phyloP scores from a whole-genome alignment of 2,113 vertebrate genomes.

The Brachyistius frenatus region DNA sequence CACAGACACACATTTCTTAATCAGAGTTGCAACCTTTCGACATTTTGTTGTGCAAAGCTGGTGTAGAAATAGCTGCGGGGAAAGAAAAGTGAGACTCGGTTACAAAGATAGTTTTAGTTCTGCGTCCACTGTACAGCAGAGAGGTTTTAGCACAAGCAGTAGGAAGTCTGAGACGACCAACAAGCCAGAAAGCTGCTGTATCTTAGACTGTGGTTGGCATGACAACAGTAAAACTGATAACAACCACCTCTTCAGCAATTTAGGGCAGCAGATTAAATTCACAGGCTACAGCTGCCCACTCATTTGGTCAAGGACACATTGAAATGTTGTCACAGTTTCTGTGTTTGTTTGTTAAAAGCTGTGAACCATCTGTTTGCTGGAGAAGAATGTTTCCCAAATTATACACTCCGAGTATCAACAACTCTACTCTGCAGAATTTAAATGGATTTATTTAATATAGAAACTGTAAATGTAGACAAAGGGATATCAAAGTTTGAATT shows the following conservation, averaged over 20 bases:
- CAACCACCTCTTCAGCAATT: slow-evolving; percentile 31
- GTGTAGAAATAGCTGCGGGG: background rate
- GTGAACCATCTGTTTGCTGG: background rate
- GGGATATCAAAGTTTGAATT: background rate
- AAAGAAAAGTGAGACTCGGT: background rate
- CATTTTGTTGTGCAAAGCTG: rapidly evolving
- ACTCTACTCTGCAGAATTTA: background rate
- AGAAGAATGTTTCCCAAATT: background rate
- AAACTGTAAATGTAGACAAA: background rate
- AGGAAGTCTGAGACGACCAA: background rate
- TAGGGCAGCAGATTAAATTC: slow-evolving; percentile 21
- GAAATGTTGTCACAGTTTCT: background rate
- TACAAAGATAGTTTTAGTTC: background rate
- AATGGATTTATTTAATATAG: background rate
- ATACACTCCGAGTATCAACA: background rate
- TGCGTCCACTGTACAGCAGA: background rate
- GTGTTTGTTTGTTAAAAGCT: slow-evolving; percentile 12
- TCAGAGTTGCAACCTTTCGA: background rate
- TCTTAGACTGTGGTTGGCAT: slow-evolving; percentile 16
- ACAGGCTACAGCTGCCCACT: slow-evolving; percentile 27
- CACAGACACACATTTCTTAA: background rate
- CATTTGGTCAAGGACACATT: slow-evolving; percentile 13
- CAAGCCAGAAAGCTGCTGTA: background rate
- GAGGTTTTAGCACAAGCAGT: slow-evolving; percentile 4
- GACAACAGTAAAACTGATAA: slow-evolving; percentile 34